Conservation (phyloP, 2,797 vertebrate genomes). For the Crenichthys baileyi region DNA sequence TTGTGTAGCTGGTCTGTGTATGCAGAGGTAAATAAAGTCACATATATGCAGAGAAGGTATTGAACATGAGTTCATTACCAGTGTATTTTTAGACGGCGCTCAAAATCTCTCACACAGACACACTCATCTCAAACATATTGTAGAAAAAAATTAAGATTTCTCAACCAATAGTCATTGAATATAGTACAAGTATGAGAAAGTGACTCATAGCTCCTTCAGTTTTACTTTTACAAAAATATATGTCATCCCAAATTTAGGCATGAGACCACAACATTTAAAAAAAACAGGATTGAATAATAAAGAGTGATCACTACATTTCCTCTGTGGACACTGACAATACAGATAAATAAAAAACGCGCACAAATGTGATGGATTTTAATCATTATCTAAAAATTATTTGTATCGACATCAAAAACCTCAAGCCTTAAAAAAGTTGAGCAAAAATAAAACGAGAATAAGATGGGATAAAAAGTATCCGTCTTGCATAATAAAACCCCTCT, state of each 20-base stretch:
- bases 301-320: neutral
- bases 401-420: neutral
- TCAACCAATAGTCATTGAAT: neutral
- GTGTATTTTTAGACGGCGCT: too few species aligned
- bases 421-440: neutral
- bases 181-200: neutral
- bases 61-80: neutral
- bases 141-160: neutral
- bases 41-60: neutral
- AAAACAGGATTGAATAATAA: neutral
- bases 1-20: slow-evolving; percentile 40
- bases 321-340: neutral
- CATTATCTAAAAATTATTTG: neutral
- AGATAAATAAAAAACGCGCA: neutral
- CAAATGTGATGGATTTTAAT: neutral
- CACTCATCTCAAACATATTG: neutral
- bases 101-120: neutral
- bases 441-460: neutral
- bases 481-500: neutral
- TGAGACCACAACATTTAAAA: neutral
- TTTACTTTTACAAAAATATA: neutral
- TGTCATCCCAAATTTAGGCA: neutral
- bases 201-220: neutral
- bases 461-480: neutral
- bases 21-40: slow-evolving; percentile 21